Evolutionary conservation across 1,140 invertebrate genomes (phyloP).

Genomic region (Bombus breviceps): DNA sequence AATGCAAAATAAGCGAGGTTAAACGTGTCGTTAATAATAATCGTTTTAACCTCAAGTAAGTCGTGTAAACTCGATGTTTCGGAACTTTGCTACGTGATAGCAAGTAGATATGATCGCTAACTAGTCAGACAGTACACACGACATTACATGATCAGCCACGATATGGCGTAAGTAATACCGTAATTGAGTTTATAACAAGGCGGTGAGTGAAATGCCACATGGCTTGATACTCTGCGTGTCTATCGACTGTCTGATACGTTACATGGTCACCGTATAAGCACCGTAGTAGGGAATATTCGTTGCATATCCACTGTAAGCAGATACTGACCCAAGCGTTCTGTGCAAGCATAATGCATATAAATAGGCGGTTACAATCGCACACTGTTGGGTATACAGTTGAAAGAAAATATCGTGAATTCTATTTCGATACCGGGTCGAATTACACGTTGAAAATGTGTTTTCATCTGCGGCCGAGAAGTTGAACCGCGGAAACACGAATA

Average conservation of each 20-base stretch:
- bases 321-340: neutral
- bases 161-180: conserved; percentile 30
- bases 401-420: neutral
- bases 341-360: neutral
- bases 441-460: neutral
- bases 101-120: conserved; percentile 26
- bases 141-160: conserved; percentile 15
- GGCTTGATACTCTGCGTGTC: conserved; percentile 16
- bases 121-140: conserved; percentile 20
- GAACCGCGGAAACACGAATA: neutral
- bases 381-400: too few species aligned
- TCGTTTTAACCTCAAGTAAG: neutral
- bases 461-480: neutral
- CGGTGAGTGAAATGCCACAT: conserved; percentile 15
- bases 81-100: neutral
- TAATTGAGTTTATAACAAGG: conserved; percentile 46
- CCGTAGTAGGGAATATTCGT: neutral
- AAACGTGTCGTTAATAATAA: neutral
- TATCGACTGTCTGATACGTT: neutral
- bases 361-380: neutral
- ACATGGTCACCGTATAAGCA: neutral
- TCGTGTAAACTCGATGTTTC: neutral
- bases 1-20: neutral
- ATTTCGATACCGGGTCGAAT: neutral
- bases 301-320: too few species aligned